Evolutionary conservation across 2,888 invertebrate genomes (phyloP).

Genomic region (Uloborus plumipes): DNA sequence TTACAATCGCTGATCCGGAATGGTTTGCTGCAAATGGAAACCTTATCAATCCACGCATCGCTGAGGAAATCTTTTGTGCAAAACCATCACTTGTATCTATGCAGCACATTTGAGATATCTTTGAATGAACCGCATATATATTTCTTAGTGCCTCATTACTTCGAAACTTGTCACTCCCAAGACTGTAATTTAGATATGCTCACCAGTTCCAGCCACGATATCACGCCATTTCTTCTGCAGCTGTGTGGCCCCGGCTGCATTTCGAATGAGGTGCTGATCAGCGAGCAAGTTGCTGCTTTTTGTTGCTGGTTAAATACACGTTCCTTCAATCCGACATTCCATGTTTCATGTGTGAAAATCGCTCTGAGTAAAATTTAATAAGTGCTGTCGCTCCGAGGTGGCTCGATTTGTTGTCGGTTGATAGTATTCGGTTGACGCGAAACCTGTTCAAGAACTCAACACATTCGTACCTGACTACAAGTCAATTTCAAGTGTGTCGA

Average conservation of each 20-base stretch:
- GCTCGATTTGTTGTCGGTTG: no score
- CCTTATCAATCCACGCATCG: neutral
- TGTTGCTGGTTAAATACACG: neutral
- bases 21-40: conserved; percentile 1
- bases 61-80: conserved; percentile 5
- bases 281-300: neutral
- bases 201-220: neutral
- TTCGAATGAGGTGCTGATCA: neutral
- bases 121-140: neutral
- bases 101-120: no score
- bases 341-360: no score
- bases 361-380: no score
- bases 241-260: neutral
- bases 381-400: no score
- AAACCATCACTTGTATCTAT: conserved; percentile 11
- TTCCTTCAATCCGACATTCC: no score
- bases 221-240: neutral
- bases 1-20: conserved; percentile 24
- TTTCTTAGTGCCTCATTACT: conserved; percentile 14
- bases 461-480: no score
- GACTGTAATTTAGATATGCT: conserved; percentile 30
- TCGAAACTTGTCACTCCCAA: conserved; percentile 24
- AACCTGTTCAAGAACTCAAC: no score
- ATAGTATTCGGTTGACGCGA: no score
- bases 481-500: no score